These are phyloP conservation scores for Siphonodentalium dalli DNA, from an alignment of 2,888 invertebrate genomes.

Conservation along the genomic window DNA sequence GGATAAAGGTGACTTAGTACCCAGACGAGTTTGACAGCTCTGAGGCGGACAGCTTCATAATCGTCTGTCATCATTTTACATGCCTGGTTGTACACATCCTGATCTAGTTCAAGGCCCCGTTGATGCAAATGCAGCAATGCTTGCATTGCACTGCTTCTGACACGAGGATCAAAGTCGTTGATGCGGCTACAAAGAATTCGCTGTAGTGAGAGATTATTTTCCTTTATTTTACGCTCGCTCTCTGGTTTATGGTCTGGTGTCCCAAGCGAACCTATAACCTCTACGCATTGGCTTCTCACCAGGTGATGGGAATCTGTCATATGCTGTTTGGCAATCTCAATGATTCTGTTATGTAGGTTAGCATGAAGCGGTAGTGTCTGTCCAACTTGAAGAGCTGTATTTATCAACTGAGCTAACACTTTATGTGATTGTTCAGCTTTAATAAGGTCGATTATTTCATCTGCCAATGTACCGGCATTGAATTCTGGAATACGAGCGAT, in stretches of 20 bases:
- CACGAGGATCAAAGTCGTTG: constrained; percentile 86
- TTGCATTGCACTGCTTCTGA: constrained; percentile 86
- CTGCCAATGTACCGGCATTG: constrained; percentile 61
- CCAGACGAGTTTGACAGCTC: constrained; percentile 85
- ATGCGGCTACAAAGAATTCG: constrained; percentile 85
- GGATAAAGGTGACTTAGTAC: constrained; percentile 85
- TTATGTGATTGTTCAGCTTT: constrained; percentile 75
- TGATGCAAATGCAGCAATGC: constrained; percentile 80
- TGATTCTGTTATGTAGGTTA: constrained; percentile 71
- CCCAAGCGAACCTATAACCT: constrained; percentile 75
- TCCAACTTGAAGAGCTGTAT: constrained; percentile 77
- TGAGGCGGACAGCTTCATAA: constrained; percentile 89
- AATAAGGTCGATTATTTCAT: constrained; percentile 76
- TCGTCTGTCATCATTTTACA: constrained; percentile 86
- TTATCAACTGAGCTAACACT: constrained; percentile 80
- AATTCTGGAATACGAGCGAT: constrained; percentile 71
- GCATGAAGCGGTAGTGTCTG: constrained; percentile 71
- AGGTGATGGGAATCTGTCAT: constrained; percentile 70
- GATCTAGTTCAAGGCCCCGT: constrained; percentile 81
- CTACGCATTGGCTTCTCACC: constrained; percentile 81
- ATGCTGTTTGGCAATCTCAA: constrained; percentile 66
- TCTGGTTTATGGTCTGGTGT: constrained; percentile 40
- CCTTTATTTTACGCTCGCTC: constrained; percentile 69
- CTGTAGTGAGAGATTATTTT: constrained; percentile 63
- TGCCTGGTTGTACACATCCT: constrained; percentile 73